Base-by-base conservation (phyloP, 1,140 invertebrate genomes). In the Scaptomyza hsui region DNA sequence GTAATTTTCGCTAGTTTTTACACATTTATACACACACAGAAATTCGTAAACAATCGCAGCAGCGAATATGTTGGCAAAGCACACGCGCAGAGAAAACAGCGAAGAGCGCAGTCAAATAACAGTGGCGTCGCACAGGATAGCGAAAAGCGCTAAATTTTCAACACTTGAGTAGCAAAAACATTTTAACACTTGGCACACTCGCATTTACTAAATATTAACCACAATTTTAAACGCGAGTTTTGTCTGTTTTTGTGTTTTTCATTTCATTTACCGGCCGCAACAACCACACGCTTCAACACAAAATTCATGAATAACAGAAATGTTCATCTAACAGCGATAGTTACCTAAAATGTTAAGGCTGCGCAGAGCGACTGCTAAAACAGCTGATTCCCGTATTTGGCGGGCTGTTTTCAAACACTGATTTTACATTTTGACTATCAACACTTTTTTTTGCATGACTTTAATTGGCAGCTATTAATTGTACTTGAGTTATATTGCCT, bases 31-130 rank as follows among this genome's bases (percentile, higher is more conserved):
- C 78, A 78, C 82, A 68, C 80, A 85, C 81, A 47, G 32, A 59
- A 68, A 82, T 86, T 86, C 83, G 82, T 86, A 86, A 86, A 86
- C 82, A 86, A 85, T 60, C 59, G 63, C 10, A 29, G 32, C 49
- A 41, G 44, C 71, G 77, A 81, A 75, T 59, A 44, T 37, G 55
- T 56, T 24, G 69, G 52, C 57, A 80, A 62, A 62, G 62, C 24
- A 68, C 63, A 62, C 65, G 45, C 69, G 67, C 77, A 73, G 70
- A 68, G 60, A 48, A 59, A 70, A 65, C 56, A 72, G 51, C 32
- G 44, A 68, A 72, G 51, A 41, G 63, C 57, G 37, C 47, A 69
- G 44, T 16, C 45, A 37, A 53, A 72, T 57, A 73, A 73, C 71
- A 73, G 65, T 45, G 48, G 60, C 60, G 67, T 63, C 69, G 57